Evolutionary conservation across 2,113 vertebrate genomes (phyloP).

Genomic region (Enhydra lutris): DNA sequence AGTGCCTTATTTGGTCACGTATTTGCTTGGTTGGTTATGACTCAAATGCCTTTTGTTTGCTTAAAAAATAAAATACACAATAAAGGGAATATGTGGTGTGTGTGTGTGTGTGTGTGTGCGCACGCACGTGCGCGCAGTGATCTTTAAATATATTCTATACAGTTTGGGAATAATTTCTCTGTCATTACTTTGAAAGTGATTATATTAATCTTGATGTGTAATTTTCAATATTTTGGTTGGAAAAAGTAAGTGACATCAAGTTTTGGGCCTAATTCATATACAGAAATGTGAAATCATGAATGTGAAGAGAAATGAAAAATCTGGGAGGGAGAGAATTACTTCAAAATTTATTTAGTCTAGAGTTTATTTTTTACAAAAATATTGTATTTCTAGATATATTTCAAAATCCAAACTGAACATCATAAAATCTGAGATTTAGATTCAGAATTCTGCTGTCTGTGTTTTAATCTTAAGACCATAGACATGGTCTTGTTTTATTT

Average conservation of each 20-base stretch:
- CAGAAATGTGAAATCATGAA: background rate
- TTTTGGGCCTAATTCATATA: background rate
- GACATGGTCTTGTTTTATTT: background rate
- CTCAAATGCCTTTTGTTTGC: background rate
- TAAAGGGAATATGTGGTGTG: background rate
- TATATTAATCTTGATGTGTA: background rate
- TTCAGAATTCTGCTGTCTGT: background rate
- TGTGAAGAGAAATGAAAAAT: background rate
- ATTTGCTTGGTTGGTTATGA: background rate
- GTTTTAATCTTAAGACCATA: background rate
- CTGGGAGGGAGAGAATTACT: background rate
- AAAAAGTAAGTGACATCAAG: background rate
- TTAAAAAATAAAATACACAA: background rate
- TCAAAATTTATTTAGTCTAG: background rate
- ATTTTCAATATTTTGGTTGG: background rate
- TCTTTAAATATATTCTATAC: background rate
- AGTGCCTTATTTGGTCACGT: background rate
- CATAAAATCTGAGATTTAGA: background rate
- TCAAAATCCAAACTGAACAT: slow-evolving; percentile 10
- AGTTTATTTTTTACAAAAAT: background rate
- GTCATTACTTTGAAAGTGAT: background rate
- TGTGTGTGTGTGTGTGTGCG: background rate
- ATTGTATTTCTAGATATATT: background rate
- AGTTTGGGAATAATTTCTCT: background rate
- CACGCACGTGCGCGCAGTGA: background rate